phyloP scores from a whole-genome alignment of 35 echinoderm and acorn worm species.

The Lytechinus variegatus region DNA sequence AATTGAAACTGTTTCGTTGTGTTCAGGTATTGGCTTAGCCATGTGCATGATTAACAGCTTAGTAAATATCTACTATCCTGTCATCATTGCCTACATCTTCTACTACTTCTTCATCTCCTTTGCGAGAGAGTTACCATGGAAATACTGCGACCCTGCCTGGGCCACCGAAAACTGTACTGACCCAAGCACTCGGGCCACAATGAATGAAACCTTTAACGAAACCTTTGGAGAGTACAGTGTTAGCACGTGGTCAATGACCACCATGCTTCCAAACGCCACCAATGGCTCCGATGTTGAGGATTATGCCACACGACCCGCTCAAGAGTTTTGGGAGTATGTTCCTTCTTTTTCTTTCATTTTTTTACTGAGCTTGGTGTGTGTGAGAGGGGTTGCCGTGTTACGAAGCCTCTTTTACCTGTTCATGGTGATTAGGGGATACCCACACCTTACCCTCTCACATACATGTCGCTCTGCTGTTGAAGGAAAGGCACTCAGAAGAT shows the following conservation, averaged over 20 bases:
- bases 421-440: not conserved
- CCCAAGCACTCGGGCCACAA: not conserved
- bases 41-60: slow-evolving; percentile 51
- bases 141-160: slow-evolving; percentile 26
- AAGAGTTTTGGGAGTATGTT: slow-evolving; percentile 53
- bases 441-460: not conserved
- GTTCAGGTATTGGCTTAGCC: slow-evolving; percentile 39
- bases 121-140: slow-evolving; percentile 33
- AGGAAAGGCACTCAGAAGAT: not conserved
- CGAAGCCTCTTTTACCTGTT: not conserved
- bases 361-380: not conserved
- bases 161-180: slow-evolving; percentile 30
- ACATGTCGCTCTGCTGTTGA: not conserved
- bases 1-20: slow-evolving; percentile 3
- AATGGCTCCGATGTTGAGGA: not conserved
- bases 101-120: slow-evolving; percentile 48
- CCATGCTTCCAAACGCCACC: slow-evolving; percentile 5
- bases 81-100: slow-evolving; percentile 50
- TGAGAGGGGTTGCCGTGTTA: not conserved
- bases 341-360: not conserved
- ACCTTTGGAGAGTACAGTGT: not conserved
- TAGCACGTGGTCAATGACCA: slow-evolving; percentile 33
- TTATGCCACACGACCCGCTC: not conserved
- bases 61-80: slow-evolving; percentile 50
- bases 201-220: slow-evolving; percentile 3